These are phyloP conservation scores for Hemicrepidius hirtus DNA, from an alignment of 2,888 invertebrate species.

Conservation along the genomic window DNA sequence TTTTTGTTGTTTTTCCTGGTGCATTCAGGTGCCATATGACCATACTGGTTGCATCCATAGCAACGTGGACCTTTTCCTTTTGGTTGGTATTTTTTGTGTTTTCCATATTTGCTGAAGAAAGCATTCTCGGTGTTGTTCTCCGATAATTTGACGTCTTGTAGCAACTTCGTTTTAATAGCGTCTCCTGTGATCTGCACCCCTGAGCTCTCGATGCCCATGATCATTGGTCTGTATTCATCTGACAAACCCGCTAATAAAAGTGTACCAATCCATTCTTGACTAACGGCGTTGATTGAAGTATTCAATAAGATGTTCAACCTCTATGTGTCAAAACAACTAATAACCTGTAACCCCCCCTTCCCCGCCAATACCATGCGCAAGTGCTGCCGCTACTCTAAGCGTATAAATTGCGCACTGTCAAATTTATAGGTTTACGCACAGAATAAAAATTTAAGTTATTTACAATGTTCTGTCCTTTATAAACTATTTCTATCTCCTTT, in stretches of 20 bases:
- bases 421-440: too few species aligned
- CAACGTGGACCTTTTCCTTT: neutral
- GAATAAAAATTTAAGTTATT: too few species aligned
- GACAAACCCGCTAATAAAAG: constrained; percentile 61
- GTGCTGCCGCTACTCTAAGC: too few species aligned
- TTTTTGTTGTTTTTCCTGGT: neutral
- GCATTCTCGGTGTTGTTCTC: neutral
- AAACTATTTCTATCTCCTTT: too few species aligned
- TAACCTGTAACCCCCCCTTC: too few species aligned
- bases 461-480: too few species aligned
- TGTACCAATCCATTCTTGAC: constrained; percentile 60
- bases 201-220: constrained; percentile 58
- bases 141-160: constrained; percentile 49
- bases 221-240: constrained; percentile 60
- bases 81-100: neutral
- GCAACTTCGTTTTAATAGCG: constrained; percentile 59
- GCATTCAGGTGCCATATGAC: neutral
- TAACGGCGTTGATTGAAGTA: too few species aligned
- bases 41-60: neutral
- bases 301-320: too few species aligned
- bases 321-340: too few species aligned
- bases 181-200: constrained; percentile 58
- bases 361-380: too few species aligned
- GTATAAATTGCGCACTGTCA: too few species aligned
- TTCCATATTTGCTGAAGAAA: neutral